phyloP scores from a whole-genome alignment of 2,797 vertebrate species.

The Brachyrhaphis roseni region DNA sequence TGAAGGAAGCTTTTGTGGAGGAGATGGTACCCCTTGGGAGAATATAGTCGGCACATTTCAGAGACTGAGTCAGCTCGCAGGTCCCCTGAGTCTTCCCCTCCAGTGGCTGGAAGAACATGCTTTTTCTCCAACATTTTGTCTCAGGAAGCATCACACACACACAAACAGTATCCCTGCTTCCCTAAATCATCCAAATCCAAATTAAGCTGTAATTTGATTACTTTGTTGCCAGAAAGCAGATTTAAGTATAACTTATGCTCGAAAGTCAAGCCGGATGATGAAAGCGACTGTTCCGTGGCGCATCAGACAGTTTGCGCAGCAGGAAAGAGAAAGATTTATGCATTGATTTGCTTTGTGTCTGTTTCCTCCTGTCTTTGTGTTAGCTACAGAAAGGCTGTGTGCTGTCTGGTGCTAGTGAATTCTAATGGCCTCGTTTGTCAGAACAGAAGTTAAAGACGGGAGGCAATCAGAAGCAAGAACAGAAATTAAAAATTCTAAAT shows the following conservation, averaged over 20 bases:
- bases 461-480: neutral
- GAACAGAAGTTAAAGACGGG: conserved; percentile 1
- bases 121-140: conserved; percentile 64
- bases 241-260: conserved; percentile 64
- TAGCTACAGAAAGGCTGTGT: conserved; percentile 4
- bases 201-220: conserved; percentile 65
- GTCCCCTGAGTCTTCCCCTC: conserved; percentile 60
- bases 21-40: conserved; percentile 53
- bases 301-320: conserved; percentile 15
- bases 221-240: conserved; percentile 51
- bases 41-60: conserved; percentile 58
- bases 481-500: neutral
- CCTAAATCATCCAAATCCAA: conserved; percentile 56
- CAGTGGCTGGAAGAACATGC: conserved; percentile 56
- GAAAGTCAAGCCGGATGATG: conserved; percentile 41
- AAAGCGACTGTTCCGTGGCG: conserved; percentile 32
- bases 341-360: conserved; percentile 38
- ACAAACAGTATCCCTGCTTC: conserved; percentile 26
- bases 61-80: conserved; percentile 66
- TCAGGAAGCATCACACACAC: conserved; percentile 34
- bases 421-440: conserved; percentile 4
- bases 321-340: conserved; percentile 36
- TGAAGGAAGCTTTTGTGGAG: conserved; percentile 48
- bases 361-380: conserved; percentile 16
- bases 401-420: conserved; percentile 14